These are phyloP conservation scores for Sphenodon punctatus DNA, from an alignment of 2,797 vertebrate genomes.

Conservation along the genomic window DNA sequence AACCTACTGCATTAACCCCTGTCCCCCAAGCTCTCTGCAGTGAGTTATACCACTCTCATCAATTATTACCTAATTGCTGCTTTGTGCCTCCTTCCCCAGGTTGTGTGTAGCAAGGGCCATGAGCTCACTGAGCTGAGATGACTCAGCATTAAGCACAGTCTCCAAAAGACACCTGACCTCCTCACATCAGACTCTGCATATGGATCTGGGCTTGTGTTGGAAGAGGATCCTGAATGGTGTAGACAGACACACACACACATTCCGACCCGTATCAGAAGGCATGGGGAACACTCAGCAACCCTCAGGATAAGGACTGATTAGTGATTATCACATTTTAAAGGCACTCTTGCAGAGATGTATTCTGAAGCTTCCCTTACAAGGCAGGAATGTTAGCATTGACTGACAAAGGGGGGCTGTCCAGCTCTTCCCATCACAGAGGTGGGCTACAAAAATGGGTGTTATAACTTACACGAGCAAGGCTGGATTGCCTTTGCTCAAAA, in stretches of 20 bases:
- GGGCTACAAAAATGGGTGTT: not conserved
- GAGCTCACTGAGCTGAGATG: accelerated
- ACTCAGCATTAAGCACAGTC: accelerated
- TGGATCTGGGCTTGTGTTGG: accelerated
- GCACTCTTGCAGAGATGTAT: not conserved
- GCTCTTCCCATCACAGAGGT: not conserved
- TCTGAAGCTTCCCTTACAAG: not conserved
- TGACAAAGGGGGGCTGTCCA: not conserved
- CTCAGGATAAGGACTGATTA: no score
- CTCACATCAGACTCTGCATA: not conserved
- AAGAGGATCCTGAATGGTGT: not conserved
- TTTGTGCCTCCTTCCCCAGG: not conserved
- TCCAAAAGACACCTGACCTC: accelerated
- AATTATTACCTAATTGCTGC: not conserved
- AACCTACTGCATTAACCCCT: accelerated
- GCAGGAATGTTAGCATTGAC: accelerated
- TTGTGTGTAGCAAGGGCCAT: accelerated
- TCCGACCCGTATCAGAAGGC: no score
- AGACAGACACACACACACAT: no score
- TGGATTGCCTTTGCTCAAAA: no score
- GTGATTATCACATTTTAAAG: no score
- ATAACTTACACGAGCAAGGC: no score
- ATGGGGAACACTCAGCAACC: no score
- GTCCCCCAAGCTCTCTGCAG: accelerated
- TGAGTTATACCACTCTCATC: not conserved